phyloP scores from a whole-genome alignment of 2,113 vertebrate species.

The Triplophysa dalaica region DNA sequence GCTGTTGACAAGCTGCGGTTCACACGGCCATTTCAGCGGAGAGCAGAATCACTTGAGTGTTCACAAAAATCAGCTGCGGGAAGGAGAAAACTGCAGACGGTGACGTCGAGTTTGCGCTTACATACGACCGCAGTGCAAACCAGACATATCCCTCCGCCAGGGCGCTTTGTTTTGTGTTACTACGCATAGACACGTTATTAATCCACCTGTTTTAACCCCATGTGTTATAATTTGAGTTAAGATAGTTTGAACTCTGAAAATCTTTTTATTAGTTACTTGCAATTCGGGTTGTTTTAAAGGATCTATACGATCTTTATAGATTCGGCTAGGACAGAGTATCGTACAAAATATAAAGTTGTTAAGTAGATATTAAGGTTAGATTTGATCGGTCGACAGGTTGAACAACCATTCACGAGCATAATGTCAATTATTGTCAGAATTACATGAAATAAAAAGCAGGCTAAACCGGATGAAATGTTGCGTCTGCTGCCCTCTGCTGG shows the following conservation, averaged over 20 bases:
- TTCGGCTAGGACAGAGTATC: neutral
- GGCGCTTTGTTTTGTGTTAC: slow-evolving; percentile 42
- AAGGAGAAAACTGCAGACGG: slow-evolving; percentile 44
- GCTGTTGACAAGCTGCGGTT: slow-evolving; percentile 70
- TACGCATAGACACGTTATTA: slow-evolving; percentile 52
- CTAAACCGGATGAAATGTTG: neutral
- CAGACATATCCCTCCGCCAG: slow-evolving; percentile 34
- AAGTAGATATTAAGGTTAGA: neutral
- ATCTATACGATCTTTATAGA: too few relatives aligned
- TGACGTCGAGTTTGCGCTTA: accelerated
- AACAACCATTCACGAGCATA: neutral
- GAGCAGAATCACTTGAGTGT: slow-evolving; percentile 53
- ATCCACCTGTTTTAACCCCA: neutral
- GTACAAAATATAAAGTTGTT: neutral
- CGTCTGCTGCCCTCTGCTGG: neutral
- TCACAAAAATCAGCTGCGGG: neutral
- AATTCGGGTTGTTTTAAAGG: neutral
- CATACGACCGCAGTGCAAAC: slow-evolving; percentile 36
- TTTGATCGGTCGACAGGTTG: neutral
- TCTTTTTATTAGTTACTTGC: neutral
- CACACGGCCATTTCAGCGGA: slow-evolving; percentile 73
- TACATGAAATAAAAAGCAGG: neutral
- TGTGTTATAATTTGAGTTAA: too few relatives aligned
- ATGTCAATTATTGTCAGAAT: neutral
- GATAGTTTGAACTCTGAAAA: too few relatives aligned